A percentile compares a stretch with the other conserved stretches of the same genome.
These are phyloP conservation scores for Hemistola chrysoprasaria DNA, from an alignment of 2,888 invertebrate genomes.

Conservation along the genomic window DNA sequence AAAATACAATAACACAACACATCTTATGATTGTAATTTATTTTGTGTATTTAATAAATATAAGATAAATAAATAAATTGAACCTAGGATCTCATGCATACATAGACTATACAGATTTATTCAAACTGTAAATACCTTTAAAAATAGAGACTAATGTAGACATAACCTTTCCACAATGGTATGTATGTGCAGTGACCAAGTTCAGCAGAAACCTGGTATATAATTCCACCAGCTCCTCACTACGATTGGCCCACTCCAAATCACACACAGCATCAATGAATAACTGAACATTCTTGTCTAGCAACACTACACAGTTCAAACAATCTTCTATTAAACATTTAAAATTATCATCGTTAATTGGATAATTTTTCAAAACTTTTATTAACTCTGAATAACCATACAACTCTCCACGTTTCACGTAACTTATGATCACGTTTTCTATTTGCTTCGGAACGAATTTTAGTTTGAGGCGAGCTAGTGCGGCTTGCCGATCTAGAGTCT, in stretches of 20 bases:
- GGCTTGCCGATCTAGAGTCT: constrained; percentile 65
- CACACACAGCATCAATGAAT: constrained; percentile 64
- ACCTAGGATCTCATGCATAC: no score
- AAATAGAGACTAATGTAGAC: constrained; percentile 56
- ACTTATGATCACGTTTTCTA: constrained; percentile 66
- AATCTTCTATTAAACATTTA: constrained; percentile 63
- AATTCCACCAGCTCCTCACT: constrained; percentile 54
- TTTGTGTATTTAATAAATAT: no score
- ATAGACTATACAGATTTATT: no score
- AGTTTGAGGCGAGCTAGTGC: constrained; percentile 64
- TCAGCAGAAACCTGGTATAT: constrained; percentile 59
- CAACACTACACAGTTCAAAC: constrained; percentile 62
- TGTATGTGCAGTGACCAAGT: constrained; percentile 69
- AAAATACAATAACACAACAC: no score
- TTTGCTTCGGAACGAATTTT: constrained; percentile 65
- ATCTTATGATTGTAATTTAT: no score
- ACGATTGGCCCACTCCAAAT: constrained; percentile 61
- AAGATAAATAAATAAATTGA: no score
- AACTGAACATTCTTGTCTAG: constrained; percentile 60
- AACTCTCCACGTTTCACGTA: constrained; percentile 51
- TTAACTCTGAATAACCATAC: constrained; percentile 60
- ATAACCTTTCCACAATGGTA: constrained; percentile 69
- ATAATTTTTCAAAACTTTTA: constrained; percentile 69
- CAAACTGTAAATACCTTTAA: constrained; percentile 72
- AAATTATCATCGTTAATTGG: constrained; percentile 68